Percentiles rank a stretch among this genome's conserved stretches.
phyloP scores from a whole-genome alignment of 2,113 vertebrate genomes.

The Cranoglanis bouderius region DNA sequence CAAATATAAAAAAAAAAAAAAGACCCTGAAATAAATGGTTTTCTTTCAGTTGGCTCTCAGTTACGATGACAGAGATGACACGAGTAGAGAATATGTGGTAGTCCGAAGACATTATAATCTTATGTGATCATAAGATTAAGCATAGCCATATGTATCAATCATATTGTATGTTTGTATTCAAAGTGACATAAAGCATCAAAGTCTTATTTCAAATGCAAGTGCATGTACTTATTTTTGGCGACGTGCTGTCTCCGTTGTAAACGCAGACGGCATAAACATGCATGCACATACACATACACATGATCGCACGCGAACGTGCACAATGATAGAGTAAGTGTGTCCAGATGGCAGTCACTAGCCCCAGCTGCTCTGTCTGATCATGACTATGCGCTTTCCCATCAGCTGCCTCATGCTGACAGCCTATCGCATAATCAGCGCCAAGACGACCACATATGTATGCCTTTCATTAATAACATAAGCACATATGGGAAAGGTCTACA shows the following conservation, averaged over 20 bases:
- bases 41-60: background rate
- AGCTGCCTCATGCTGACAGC: slow-evolving; percentile 35
- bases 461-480: background rate
- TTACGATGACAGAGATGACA: background rate
- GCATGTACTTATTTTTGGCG: background rate
- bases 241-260: slow-evolving; percentile 10
- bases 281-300: slow-evolving; percentile 35
- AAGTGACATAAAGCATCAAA: background rate
- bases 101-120: background rate
- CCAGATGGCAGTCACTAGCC: slow-evolving; percentile 52
- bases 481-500: background rate
- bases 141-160: background rate
- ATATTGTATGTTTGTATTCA: background rate
- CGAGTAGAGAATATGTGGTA: background rate
- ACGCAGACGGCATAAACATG: slow-evolving; percentile 17
- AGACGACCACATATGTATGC: slow-evolving; percentile 16
- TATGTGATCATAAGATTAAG: background rate
- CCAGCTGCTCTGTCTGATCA: slow-evolving; percentile 51
- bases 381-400: slow-evolving; percentile 41
- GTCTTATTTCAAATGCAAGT: background rate
- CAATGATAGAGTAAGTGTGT: slow-evolving; percentile 40
- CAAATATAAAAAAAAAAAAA: background rate
- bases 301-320: slow-evolving; percentile 37
- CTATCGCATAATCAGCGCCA: slow-evolving; percentile 21
- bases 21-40: background rate